These are phyloP conservation scores for Muntiacus muntjak DNA, from an alignment of 2,113 vertebrate genomes.

Conservation along the genomic window DNA sequence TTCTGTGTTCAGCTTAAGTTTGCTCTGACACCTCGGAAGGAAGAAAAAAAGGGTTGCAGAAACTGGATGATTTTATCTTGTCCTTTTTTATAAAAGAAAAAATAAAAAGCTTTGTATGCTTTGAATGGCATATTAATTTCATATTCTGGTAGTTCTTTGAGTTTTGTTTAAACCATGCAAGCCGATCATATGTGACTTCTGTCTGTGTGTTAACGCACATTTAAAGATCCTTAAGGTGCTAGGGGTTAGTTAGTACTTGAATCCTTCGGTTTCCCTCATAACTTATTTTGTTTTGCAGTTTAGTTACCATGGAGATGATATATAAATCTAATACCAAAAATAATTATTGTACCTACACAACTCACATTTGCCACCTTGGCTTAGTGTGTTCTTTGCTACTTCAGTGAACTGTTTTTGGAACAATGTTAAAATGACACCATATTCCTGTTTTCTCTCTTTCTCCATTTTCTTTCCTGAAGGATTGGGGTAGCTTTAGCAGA, in stretches of 20 bases:
- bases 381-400: not conserved
- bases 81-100: not conserved
- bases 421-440: not conserved
- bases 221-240: not conserved
- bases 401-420: not conserved
- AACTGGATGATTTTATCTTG: conserved; percentile 13
- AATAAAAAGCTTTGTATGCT: not conserved
- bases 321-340: conserved; percentile 29
- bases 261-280: not conserved
- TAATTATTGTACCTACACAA: conserved; percentile 56
- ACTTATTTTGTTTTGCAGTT: conserved; percentile 26
- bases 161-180: not conserved
- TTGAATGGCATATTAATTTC: not conserved
- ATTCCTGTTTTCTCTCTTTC: not conserved
- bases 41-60: conserved; percentile 36
- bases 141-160: not conserved
- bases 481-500: not conserved
- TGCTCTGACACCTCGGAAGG: conserved; percentile 51
- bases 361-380: conserved; percentile 1
- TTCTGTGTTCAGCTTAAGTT: conserved; percentile 14
- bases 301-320: conserved; percentile 21
- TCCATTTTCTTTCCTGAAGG: not conserved
- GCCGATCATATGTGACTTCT: not conserved
- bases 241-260: not conserved
- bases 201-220: not conserved